Conservation (phyloP, 2,113 vertebrate species). For the human region GRCh38 chr1:97993501-97994000, state of each 20-base stretch:
- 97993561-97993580: not conserved
- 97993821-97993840: slow-evolving; percentile 83
- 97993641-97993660: slow-evolving; percentile 49
- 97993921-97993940: slow-evolving; percentile 66
- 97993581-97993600: slow-evolving; percentile 16
- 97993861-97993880: slow-evolving; percentile 75
- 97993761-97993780: slow-evolving; percentile 86
- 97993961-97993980: slow-evolving; percentile 63
- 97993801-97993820: slow-evolving; percentile 83
- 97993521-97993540: not conserved
- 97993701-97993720: slow-evolving; percentile 74
- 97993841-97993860: slow-evolving; percentile 86
- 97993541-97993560: not conserved
- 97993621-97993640: slow-evolving; percentile 58
- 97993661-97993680: slow-evolving; percentile 67
- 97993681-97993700: slow-evolving; percentile 65
- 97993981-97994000: slow-evolving; percentile 58
- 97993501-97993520: not conserved
- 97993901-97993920: slow-evolving; percentile 76
- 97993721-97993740: slow-evolving; percentile 81
- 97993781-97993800: slow-evolving; percentile 84
- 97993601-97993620: slow-evolving; percentile 58
- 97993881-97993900: slow-evolving; percentile 80
- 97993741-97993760: slow-evolving; percentile 84
- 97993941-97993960: slow-evolving; percentile 65